Base-by-base conservation (phyloP, 2,797 vertebrate species). In the Gadopsis bispinosus region DNA sequence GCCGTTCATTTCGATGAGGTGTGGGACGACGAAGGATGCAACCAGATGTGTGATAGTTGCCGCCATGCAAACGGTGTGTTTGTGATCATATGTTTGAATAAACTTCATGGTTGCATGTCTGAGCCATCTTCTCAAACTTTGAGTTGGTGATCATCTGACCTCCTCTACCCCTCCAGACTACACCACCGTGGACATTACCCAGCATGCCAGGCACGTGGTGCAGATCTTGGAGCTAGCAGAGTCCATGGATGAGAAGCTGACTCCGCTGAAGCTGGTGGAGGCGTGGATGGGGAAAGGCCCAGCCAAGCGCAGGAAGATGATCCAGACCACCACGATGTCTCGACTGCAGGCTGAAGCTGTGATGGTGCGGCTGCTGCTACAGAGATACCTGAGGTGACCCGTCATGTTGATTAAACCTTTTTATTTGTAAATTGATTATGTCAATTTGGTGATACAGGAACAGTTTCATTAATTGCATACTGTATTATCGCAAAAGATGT, bases 1-100 rank as follows among this genome's bases (percentile, higher is more conserved):
- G 97, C 98, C 0, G 92, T 93, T 60, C 97, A 99, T 88, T 99
- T 99, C 68, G 97, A 99, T 72, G 98, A 99, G 90, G 96, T 98
- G 2, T 99, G 97, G 98, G 95, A 97, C 9, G 94, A 97, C 50
- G 91, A 96, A 20, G 95, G 94, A 33, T 99, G 98, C 80, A 95
- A 96, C 90, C 91, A 94, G 88, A 98, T 97, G 97, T 99, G 98
- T 84, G 98, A 99, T 45, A 95, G 95, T 63, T 99, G 98, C 90
- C 92, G 92, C 10, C 91, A 94, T 77, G 92, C 92, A 17, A 87
- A 86, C 48, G 87, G 98, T 99, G 70, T 58, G 83, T 64, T n/a
- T 33, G 10, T 43, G 16, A 45, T 13, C 37, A 22, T 35, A 9
- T n/a, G 19, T 35, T 47, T 20, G 1, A 29, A 33, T 2, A 10